Evolutionary conservation across 1,140 invertebrate species (phyloP).

Genomic region (Portunus trituberculatus): DNA sequence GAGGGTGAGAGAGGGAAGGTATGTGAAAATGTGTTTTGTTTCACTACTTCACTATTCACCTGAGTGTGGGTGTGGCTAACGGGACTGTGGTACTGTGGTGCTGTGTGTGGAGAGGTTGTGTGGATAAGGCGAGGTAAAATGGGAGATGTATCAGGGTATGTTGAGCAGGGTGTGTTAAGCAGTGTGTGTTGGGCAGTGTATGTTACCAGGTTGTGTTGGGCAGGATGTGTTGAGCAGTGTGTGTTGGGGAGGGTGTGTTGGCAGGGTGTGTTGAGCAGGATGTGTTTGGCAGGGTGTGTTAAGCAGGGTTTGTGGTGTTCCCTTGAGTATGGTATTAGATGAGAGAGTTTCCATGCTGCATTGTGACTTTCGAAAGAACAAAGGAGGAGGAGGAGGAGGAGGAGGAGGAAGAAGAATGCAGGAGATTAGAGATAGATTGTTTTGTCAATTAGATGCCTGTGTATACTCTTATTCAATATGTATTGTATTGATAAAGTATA

Average conservation of each 20-base stretch:
- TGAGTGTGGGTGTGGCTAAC: background rate
- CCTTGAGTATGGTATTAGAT: background rate
- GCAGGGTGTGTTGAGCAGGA: background rate
- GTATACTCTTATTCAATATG: background rate
- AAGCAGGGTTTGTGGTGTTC: background rate
- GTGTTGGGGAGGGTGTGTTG: no score
- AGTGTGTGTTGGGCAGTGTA: no score
- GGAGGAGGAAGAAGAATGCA: background rate
- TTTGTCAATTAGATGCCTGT: background rate
- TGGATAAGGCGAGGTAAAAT: background rate
- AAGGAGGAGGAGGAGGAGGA: background rate
- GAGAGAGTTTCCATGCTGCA: background rate
- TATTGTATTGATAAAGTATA: background rate
- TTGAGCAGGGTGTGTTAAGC: no score
- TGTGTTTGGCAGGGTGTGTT: background rate
- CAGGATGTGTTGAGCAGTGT: no score
- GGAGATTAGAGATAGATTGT: background rate
- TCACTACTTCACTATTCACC: no score
- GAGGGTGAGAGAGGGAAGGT: no score
- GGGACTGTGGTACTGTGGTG: background rate
- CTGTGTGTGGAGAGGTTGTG: background rate
- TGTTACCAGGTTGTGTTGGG: no score
- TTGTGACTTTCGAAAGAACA: background rate
- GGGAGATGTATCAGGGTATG: background rate
- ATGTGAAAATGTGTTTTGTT: no score